These are phyloP conservation scores for Perdita meconis DNA, from an alignment of 2,888 invertebrate genomes.

Conservation along the genomic window DNA sequence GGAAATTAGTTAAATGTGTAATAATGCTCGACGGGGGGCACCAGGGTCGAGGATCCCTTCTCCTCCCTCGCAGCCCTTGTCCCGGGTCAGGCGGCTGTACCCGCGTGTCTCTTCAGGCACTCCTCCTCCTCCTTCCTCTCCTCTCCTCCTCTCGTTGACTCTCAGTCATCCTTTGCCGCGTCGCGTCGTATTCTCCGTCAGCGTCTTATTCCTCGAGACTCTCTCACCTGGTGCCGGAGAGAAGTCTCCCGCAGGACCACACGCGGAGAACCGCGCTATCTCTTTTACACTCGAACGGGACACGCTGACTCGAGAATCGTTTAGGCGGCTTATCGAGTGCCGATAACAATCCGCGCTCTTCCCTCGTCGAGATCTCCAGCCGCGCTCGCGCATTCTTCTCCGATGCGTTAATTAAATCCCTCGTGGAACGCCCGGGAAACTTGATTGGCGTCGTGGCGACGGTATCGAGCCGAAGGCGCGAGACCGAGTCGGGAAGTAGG, in stretches of 20 bases:
- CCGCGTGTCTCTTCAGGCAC: slow-evolving; percentile 39
- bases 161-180: too few species aligned
- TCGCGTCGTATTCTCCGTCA: slow-evolving; percentile 39
- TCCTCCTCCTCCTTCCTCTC: slow-evolving; percentile 23
- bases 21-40: slow-evolving; percentile 76
- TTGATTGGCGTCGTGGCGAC: background rate
- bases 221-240: slow-evolving; percentile 31
- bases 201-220: slow-evolving; percentile 24
- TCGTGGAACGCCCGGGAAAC: background rate
- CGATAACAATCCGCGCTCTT: slow-evolving; percentile 41
- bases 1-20: slow-evolving; percentile 82
- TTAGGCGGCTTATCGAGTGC: slow-evolving; percentile 54
- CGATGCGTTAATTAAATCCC: slow-evolving; percentile 3
- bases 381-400: slow-evolving; percentile 1
- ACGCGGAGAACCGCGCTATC: slow-evolving; percentile 62
- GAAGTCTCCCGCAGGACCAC: slow-evolving; percentile 54
- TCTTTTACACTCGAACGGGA: slow-evolving; percentile 55
- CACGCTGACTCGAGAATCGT: slow-evolving; percentile 61
- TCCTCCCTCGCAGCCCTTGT: slow-evolving; percentile 19
- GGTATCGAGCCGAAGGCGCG: background rate
- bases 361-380: background rate
- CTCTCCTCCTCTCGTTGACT: too few species aligned
- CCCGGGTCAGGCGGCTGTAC: slow-evolving; percentile 49
- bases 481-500: background rate
- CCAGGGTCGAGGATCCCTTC: slow-evolving; percentile 37